Evolutionary conservation across 2,888 invertebrate species (phyloP).

Genomic region (Mongoloraphidia duomilia): DNA sequence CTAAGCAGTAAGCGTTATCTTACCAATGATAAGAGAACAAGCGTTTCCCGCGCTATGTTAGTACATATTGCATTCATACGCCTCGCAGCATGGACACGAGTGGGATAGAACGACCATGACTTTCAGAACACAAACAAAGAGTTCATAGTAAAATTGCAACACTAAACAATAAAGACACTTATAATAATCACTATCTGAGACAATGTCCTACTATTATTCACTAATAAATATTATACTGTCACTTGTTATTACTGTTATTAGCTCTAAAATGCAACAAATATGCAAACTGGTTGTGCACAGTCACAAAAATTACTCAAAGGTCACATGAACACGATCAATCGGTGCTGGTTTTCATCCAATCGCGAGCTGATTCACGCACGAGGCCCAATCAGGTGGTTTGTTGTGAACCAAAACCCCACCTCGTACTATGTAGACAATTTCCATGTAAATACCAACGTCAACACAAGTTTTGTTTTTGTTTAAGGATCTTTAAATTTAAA

Average conservation of each 20-base stretch:
- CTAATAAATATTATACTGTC: neutral
- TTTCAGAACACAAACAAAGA: slow-evolving; percentile 1
- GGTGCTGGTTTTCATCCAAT: slow-evolving; percentile 17
- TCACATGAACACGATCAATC: slow-evolving; percentile 25
- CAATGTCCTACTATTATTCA: neutral
- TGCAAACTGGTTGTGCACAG: neutral
- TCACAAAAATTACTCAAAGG: slow-evolving; percentile 17
- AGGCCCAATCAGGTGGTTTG: slow-evolving; percentile 7
- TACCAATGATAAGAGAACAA: neutral
- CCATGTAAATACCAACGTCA: slow-evolving; percentile 17
- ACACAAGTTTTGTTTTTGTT: slow-evolving; percentile 4
- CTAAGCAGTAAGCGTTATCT: too few relatives aligned
- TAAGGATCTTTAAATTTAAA: neutral
- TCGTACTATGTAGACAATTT: slow-evolving; percentile 13
- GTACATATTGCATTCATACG: neutral
- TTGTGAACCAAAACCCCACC: slow-evolving; percentile 18
- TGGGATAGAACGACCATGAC: slow-evolving; percentile 1
- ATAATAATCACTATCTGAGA: slow-evolving; percentile 2
- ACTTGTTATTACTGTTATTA: neutral
- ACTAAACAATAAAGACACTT: slow-evolving; percentile 3
- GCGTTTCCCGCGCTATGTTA: neutral
- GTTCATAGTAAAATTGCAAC: slow-evolving; percentile 6
- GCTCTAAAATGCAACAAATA: neutral
- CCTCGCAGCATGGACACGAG: neutral
- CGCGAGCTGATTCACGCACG: slow-evolving; percentile 1